Evolutionary conservation across 1,140 invertebrate genomes (phyloP).

Genomic region (Subanguina moxae): DNA sequence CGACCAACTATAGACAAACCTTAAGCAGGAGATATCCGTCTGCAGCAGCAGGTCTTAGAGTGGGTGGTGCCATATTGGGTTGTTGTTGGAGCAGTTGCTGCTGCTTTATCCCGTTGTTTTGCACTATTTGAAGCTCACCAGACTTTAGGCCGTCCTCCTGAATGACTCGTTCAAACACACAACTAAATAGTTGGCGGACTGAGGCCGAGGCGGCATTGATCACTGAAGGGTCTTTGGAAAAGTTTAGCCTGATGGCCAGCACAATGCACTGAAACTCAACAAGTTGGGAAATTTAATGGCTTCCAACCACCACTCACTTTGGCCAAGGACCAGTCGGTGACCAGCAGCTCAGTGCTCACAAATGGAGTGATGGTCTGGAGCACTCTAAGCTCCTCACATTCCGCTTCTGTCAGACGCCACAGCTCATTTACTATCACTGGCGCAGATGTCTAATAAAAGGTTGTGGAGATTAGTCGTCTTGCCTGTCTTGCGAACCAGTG

Average conservation of each 20-base stretch:
- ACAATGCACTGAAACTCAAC: constrained; percentile 75
- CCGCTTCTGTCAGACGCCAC: constrained; percentile 84
- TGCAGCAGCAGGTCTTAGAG: constrained; percentile 78
- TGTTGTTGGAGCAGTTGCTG: constrained; percentile 18
- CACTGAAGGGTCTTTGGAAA: constrained; percentile 84
- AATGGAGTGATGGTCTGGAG: constrained; percentile 89
- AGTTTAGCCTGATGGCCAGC: constrained; percentile 88
- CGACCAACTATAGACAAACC: constrained; percentile 61
- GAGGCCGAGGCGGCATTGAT: constrained; percentile 94
- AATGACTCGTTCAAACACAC: constrained; percentile 89
- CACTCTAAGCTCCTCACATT: constrained; percentile 89
- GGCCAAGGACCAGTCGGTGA: constrained; percentile 84
- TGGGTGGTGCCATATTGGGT: constrained; percentile 55
- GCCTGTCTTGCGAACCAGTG: too few species aligned
- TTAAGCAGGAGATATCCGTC: constrained; percentile 94
- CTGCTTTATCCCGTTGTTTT: not conserved
- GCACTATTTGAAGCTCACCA: constrained; percentile 66
- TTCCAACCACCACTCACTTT: constrained; percentile 67
- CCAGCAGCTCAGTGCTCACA: constrained; percentile 84
- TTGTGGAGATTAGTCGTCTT: too few species aligned
- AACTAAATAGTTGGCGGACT: constrained; percentile 86
- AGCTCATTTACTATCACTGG: constrained; percentile 84
- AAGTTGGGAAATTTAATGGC: too few species aligned
- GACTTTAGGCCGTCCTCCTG: constrained; percentile 72
- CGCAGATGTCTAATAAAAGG: constrained; percentile 67